phyloP scores from a whole-genome alignment of 2,113 vertebrate species.

The Zapornia atra region DNA sequence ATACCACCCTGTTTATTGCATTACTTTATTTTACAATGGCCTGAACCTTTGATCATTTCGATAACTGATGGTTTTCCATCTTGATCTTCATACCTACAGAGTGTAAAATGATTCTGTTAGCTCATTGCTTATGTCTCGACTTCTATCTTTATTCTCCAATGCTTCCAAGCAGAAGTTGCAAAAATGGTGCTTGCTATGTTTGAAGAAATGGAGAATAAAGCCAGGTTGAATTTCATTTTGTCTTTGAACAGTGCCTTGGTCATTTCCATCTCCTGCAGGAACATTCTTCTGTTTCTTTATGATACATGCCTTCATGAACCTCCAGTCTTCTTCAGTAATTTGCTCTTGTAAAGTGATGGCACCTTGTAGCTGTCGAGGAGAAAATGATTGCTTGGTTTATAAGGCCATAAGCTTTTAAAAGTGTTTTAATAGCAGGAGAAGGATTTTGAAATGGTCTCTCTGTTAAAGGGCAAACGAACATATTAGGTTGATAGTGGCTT shows the following conservation, averaged over 20 bases:
- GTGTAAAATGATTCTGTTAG: neutral
- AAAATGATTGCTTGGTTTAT: slow-evolving; percentile 19
- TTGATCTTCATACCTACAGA: neutral
- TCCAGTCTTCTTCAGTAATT: neutral
- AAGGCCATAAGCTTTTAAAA: slow-evolving; percentile 29
- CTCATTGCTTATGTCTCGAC: neutral
- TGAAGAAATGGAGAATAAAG: neutral
- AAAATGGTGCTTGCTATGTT: neutral
- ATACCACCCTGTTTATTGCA: neutral
- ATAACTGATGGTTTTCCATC: neutral
- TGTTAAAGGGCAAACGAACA: neutral
- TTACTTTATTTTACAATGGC: neutral
- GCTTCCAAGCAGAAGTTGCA: neutral
- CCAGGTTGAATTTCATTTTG: neutral
- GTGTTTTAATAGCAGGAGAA: slow-evolving; percentile 37
- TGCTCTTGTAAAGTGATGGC: neutral
- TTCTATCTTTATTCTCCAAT: neutral
- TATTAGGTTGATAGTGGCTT: neutral
- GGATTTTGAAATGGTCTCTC: slow-evolving; percentile 31
- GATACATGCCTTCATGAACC: neutral
- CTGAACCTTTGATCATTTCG: neutral
- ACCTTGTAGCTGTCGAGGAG: neutral
- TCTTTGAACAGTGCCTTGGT: neutral
- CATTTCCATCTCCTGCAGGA: neutral
- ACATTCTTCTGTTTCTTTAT: neutral